Evolutionary conservation across 2,888 invertebrate genomes (phyloP), one percentile per base, ranked within the genome.

Genomic region (Scaptomyza tumidula): DNA sequence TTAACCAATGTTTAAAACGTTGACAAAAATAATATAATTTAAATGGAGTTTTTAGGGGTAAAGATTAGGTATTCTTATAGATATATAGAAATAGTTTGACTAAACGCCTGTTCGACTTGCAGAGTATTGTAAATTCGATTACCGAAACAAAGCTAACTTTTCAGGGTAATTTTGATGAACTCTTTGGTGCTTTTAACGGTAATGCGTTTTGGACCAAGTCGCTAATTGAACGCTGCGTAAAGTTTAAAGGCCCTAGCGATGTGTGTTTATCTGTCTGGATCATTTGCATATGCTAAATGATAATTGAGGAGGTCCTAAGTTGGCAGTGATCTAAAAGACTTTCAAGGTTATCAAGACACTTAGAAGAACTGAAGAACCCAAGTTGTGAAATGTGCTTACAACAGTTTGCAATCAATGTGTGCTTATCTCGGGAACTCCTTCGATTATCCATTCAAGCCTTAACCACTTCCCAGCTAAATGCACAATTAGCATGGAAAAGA

Each of bases 191-290:
- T 70, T 72, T 75, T 84, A 84, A 84, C 83, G 83, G 83, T 74
- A 75, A 55, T 62, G 61, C 48, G 54, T 58, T 70, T 75, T 27
- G 57, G 71, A 59, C 55, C 84, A 74, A 65, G 50, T 53, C 57
- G 56, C 65, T 71, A 49, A 52, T 65, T 60, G 65, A 44, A 45
- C 49, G 66, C 24, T 65, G 53, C 62, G 61, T 71, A 67, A 54
- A 53, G 50, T 65, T 68, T 58, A 59, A 55, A 2, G 41, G 58
- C 67, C 45, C 49, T 29, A 14, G 70, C 27, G 45, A 70, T 88
- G 64, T 84, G 64, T 84, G 80, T 87, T 84, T 84, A 84, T 88
- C 83, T 86, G 83, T 84, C 83, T 84, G 83, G 82, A 60, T 31
- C 48, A 84, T 84, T 88, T 84, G 83, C 83, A 84, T 84, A 83